phyloP scores from a whole-genome alignment of 2,888 invertebrate species.

The Melangyna quadrimaculata region DNA sequence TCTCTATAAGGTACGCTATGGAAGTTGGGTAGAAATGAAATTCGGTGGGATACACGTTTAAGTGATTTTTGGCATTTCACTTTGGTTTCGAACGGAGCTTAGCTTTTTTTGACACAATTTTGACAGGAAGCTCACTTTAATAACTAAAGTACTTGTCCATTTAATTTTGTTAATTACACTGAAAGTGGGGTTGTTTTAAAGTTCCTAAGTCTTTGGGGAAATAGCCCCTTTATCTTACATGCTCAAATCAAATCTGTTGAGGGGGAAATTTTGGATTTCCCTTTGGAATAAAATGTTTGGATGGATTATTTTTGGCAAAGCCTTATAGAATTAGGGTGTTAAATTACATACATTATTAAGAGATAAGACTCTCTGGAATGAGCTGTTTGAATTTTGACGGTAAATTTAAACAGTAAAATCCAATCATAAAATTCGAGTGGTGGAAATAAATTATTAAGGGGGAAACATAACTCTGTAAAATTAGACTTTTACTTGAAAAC shows the following conservation, averaged over 20 bases:
- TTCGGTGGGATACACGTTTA: constrained; percentile 19
- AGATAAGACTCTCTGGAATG: background rate
- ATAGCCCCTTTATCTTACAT: background rate
- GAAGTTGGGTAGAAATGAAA: background rate
- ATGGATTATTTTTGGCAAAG: background rate
- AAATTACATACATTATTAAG: constrained; percentile 34
- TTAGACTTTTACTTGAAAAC: too few species aligned
- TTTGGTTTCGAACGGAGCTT: background rate
- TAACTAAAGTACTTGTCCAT: background rate
- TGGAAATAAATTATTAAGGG: background rate
- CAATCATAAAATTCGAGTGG: background rate
- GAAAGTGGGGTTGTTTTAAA: background rate
- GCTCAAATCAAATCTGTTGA: background rate
- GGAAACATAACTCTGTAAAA: too few species aligned
- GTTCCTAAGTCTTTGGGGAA: constrained; percentile 41
- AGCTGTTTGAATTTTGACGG: background rate
- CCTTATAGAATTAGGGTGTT: constrained; percentile 29
- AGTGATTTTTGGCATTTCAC: constrained; percentile 29
- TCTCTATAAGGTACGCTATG: constrained; percentile 18
- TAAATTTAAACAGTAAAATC: background rate
- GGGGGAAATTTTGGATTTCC: constrained; percentile 27
- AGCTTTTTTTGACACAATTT: constrained; percentile 43
- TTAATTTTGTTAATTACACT: constrained; percentile 42
- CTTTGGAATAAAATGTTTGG: constrained; percentile 24
- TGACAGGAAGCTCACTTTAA: constrained; percentile 20